phyloP scores from a whole-genome alignment of 2,888 invertebrate genomes.

The Marasmarcha lunaedactyla region DNA sequence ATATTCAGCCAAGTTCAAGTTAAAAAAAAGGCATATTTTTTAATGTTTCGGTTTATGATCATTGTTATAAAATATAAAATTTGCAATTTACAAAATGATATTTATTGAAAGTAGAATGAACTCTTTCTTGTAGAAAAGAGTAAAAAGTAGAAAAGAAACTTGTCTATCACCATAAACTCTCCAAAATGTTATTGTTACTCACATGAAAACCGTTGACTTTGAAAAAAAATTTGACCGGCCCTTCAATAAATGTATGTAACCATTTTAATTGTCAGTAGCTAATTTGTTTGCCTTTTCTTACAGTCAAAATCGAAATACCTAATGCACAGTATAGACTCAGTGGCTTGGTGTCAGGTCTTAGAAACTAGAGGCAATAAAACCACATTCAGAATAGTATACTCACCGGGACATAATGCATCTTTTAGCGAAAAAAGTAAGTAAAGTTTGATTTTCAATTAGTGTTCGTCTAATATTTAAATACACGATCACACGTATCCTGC shows the following conservation, averaged over 20 bases:
- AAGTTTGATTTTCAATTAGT: too few relatives aligned
- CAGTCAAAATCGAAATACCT: conserved; percentile 81
- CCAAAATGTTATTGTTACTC: too few relatives aligned
- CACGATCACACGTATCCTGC: not conserved
- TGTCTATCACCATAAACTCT: too few relatives aligned
- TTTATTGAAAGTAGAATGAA: too few relatives aligned
- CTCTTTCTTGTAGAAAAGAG: too few relatives aligned
- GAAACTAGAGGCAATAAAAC: conserved; percentile 81
- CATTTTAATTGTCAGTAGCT: too few relatives aligned
- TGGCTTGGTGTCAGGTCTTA: conserved; percentile 87
- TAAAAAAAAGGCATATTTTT: not conserved
- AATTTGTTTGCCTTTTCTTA: conserved; percentile 15
- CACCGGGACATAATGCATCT: conserved; percentile 39
- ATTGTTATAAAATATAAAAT: too few relatives aligned
- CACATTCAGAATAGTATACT: conserved; percentile 80
- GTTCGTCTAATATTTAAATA: too few relatives aligned
- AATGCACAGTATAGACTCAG: conserved; percentile 86
- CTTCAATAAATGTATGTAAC: too few relatives aligned
- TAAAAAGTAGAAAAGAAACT: too few relatives aligned
- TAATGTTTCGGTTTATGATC: not conserved
- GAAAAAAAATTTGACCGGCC: too few relatives aligned
- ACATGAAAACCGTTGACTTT: too few relatives aligned
- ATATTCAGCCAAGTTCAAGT: not conserved
- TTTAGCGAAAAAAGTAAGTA: conserved; percentile 33
- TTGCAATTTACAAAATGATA: not conserved